A percentile compares a stretch with the other conserved stretches of the same genome.
Evolutionary conservation across 2,888 invertebrate genomes (phyloP).

Genomic region (Panzeria rudis): DNA sequence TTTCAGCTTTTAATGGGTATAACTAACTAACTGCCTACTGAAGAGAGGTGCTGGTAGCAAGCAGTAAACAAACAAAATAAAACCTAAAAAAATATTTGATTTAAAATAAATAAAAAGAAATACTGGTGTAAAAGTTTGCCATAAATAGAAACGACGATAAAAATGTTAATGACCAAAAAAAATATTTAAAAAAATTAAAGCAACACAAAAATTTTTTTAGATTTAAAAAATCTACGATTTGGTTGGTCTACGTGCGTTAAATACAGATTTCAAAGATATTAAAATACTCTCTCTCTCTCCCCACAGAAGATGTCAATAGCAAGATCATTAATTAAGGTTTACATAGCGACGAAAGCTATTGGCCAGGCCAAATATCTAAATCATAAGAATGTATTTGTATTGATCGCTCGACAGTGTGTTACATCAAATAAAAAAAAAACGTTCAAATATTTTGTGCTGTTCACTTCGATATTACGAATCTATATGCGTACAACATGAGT

Average conservation of each 20-base stretch:
- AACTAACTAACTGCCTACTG: slow-evolving; percentile 31
- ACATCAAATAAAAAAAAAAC: no score
- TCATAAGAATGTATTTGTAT: no score
- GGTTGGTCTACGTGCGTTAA: slow-evolving; percentile 22
- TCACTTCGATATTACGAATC: no score
- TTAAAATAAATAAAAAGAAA: slow-evolving; percentile 7
- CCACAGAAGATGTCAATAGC: no score
- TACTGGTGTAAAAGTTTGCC: slow-evolving; percentile 27
- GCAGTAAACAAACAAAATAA: slow-evolving; percentile 31
- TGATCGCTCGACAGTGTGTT: no score
- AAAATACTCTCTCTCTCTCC: no score
- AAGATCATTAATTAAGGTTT: no score
- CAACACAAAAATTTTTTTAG: slow-evolving; percentile 6
- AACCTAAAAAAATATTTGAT: slow-evolving; percentile 1
- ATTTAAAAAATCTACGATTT: neutral
- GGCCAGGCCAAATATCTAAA: no score
- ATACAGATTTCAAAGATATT: neutral
- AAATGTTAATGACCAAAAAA: slow-evolving; percentile 62
- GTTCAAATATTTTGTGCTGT: no score
- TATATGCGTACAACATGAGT: no score
- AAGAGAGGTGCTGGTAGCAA: slow-evolving; percentile 37
- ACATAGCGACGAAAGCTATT: no score
- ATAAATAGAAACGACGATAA: slow-evolving; percentile 40
- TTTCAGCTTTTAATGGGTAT: neutral
- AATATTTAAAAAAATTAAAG: slow-evolving; percentile 16